phyloP scores from a whole-genome alignment of 2,113 vertebrate genomes.

The Chaetorhynchus papuensis region DNA sequence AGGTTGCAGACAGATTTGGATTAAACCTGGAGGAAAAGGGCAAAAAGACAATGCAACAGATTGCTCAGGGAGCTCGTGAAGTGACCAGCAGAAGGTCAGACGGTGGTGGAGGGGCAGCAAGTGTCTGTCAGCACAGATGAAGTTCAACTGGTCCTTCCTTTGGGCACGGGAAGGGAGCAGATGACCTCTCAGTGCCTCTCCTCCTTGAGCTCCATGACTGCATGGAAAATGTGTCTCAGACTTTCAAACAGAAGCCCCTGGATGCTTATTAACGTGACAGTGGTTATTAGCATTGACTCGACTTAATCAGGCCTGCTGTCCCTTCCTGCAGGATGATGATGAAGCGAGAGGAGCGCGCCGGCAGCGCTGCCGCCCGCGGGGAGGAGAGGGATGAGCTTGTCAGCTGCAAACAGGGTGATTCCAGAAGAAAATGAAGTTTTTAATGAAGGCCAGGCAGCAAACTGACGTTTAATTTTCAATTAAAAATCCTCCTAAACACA shows the following conservation, averaged over 20 bases:
- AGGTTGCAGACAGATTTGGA: background rate
- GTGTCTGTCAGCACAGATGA: background rate
- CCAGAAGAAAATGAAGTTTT: background rate
- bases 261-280: background rate
- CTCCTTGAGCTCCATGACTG: background rate
- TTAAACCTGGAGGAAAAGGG: background rate
- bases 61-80: background rate
- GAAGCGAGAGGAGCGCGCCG: background rate
- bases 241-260: background rate
- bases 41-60: background rate
- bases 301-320: conserved; percentile 30
- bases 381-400: background rate
- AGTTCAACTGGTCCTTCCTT: background rate
- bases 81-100: background rate
- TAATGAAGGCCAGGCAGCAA: background rate
- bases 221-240: background rate
- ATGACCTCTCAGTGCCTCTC: background rate
- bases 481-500: background rate
- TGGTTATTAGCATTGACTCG: background rate
- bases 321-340: background rate
- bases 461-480: background rate
- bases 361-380: background rate
- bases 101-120: background rate
- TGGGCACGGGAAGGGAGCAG: background rate
- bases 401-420: background rate